Base-by-base conservation (phyloP, 1,140 invertebrate genomes). In the Pseudomyrmex dendroicus region DNA sequence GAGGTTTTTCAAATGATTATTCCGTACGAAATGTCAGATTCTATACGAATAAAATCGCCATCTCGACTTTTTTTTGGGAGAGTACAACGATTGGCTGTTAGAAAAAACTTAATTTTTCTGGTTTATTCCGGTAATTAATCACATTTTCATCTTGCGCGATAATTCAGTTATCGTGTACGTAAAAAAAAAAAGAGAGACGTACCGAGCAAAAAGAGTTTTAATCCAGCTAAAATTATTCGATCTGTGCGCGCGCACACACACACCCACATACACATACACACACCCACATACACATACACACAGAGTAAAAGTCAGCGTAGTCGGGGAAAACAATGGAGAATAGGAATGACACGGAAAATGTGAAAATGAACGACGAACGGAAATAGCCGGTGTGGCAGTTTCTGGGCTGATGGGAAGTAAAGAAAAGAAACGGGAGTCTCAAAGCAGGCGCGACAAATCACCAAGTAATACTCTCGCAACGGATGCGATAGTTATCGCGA, bases 391-490 rank as follows among this genome's bases (percentile, higher is more conserved):
- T 35, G 35, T 35, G 35, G 35, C 35, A 35, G 67, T 1, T 48
- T 48, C 4, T 73, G 44, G 15, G 3, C n/a, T 2, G 44, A 15
- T 15, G 59, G 20, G 50, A 13, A 44, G 17, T 12, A 12, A 10
- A 44, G 44, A 57, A 67, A 68, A 59, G 61, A 54, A 59, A 9
- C 5, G 35, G 5, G 5, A 35, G 25, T 10, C 54, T 2, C n/a
- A 46, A 63, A 77, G 54, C n/a, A 61, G 61, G 57, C 56, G 12
- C 54, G 76, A 85, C 73, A 85, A 84, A 86, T 87, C 72, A 62
- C 62, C 13, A 22, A 66, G 62, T 86, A 68, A 87, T 86, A 73
- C 48, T 13, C 66, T 9, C 12, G 59, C 52, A 13, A 63, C 44
- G 74, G 62, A n/a, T 20, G 12, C 17, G 64, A 56, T 77, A 82